Conservation (phyloP, 2,888 invertebrate genomes). For the Drosophila barbarae region DNA sequence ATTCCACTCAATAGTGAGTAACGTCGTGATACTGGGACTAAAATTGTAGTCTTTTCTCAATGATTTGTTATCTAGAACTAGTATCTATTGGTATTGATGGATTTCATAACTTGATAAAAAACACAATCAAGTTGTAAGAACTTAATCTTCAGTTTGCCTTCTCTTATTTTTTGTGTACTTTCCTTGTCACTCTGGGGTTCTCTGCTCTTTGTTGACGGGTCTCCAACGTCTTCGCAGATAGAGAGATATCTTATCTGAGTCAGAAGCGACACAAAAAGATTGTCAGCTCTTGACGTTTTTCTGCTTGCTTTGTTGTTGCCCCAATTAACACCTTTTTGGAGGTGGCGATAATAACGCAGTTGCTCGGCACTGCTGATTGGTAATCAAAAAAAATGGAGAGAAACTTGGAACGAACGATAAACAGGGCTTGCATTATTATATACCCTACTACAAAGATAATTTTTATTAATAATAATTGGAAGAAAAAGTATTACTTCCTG, state of each 20-base stretch:
- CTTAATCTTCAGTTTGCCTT: slow-evolving; percentile 1
- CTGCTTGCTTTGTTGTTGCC: slow-evolving; percentile 41
- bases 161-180: slow-evolving; percentile 10
- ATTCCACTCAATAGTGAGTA: not conserved
- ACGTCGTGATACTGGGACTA: not conserved
- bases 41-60: not conserved
- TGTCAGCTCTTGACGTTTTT: slow-evolving; percentile 38
- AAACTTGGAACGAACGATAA: not conserved
- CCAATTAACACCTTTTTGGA: slow-evolving; percentile 65
- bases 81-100: not conserved
- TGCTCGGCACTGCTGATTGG: slow-evolving; percentile 44
- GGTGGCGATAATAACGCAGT: slow-evolving; percentile 64
- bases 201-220: slow-evolving; percentile 19
- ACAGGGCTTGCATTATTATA: not conserved
- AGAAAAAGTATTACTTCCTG: too few species aligned
- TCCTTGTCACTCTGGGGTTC: slow-evolving; percentile 26
- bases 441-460: not conserved
- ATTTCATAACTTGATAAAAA: slow-evolving; percentile 7
- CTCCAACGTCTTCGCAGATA: not conserved
- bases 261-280: slow-evolving; percentile 46
- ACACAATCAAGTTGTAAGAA: slow-evolving; percentile 1
- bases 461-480: not conserved
- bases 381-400: slow-evolving; percentile 37
- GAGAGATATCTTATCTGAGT: slow-evolving; percentile 66
- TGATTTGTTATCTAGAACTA: slow-evolving; percentile 5